phyloP scores from a whole-genome alignment of 2,113 vertebrate species.

The Syrrhaptes paradoxus region DNA sequence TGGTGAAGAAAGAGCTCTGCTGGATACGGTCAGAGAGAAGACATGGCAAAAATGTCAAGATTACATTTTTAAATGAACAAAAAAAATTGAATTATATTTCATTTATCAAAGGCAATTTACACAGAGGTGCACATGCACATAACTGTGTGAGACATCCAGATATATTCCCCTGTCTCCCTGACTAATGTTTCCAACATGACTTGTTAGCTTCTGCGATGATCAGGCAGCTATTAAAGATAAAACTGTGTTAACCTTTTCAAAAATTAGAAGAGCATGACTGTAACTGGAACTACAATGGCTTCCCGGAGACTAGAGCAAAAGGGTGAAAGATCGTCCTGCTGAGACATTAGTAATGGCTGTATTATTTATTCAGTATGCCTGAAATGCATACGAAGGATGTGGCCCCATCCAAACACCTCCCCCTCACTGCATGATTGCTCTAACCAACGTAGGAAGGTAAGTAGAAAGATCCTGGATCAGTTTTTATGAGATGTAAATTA shows the following conservation, averaged over 20 bases:
- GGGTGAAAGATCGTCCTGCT: conserved; percentile 63
- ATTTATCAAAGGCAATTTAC: background rate
- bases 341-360: conserved; percentile 36
- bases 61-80: background rate
- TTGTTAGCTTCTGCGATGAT: conserved; percentile 74
- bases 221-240: conserved; percentile 75
- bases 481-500: background rate
- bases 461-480: background rate
- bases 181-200: conserved; percentile 73
- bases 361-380: conserved; percentile 71
- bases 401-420: background rate
- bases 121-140: background rate
- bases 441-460: background rate
- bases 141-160: conserved; percentile 48
- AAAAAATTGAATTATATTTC: background rate
- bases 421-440: background rate
- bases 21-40: background rate
- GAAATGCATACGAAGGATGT: conserved; percentile 47
- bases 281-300: conserved; percentile 56
- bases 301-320: conserved; percentile 44
- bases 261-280: conserved; percentile 67
- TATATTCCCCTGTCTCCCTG: conserved; percentile 53
- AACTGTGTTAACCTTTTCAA: conserved; percentile 76
- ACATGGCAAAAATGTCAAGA: accelerated
- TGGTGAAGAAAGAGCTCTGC: background rate